These are phyloP conservation scores for Microcebus murinus DNA, from an alignment of 2,113 vertebrate genomes.

Conservation along the genomic window DNA sequence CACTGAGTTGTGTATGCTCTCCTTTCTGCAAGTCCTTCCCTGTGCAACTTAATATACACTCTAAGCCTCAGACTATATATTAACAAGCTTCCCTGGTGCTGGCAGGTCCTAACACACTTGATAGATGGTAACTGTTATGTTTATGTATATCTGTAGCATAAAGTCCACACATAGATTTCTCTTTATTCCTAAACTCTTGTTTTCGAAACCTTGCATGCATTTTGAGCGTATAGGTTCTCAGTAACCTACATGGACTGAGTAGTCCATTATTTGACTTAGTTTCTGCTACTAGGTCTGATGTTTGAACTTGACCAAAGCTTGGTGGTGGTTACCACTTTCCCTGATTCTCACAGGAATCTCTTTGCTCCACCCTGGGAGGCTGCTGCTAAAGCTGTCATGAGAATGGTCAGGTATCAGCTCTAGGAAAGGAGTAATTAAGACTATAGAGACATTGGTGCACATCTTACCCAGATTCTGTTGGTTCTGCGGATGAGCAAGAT, in stretches of 20 bases:
- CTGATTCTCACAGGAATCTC: background rate
- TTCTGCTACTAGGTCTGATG: background rate
- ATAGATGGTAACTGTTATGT: background rate
- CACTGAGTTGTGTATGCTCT: background rate
- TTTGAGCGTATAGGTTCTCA: background rate
- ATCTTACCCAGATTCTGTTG: background rate
- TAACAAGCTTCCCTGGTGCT: background rate
- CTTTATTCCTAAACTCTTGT: background rate
- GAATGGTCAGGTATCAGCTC: background rate
- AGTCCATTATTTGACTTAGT: background rate
- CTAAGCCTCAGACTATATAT: background rate
- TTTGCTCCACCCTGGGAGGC: background rate
- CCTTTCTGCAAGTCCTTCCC: background rate
- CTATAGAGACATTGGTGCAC: background rate
- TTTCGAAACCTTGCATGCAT: background rate
- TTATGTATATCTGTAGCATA: background rate
- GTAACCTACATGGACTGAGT: background rate
- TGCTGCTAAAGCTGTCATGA: background rate
- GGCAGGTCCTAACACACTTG: background rate
- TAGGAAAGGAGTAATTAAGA: background rate
- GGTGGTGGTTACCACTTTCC: background rate
- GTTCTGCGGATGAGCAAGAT: background rate
- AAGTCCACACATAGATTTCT: background rate
- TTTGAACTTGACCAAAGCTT: constrained; percentile 30
- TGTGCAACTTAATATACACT: background rate